Evolutionary conservation across 2,113 vertebrate genomes (phyloP).

Genomic region (Monopterus albus): DNA sequence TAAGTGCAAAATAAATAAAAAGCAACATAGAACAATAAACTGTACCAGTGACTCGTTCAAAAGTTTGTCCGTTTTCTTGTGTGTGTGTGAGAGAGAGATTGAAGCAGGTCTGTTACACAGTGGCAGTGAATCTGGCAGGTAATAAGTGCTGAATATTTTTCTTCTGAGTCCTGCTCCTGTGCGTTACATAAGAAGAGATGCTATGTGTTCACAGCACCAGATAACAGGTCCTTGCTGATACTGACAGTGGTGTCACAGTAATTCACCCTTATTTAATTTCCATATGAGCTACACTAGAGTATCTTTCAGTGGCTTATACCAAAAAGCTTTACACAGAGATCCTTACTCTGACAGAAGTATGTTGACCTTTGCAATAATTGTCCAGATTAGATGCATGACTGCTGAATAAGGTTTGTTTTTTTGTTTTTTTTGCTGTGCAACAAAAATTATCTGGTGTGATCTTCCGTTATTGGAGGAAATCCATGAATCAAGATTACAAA

Average conservation of each 20-base stretch:
- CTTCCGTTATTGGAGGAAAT: too few species aligned
- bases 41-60: background rate
- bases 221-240: conserved; percentile 24
- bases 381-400: too few species aligned
- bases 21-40: background rate
- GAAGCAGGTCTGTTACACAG: background rate
- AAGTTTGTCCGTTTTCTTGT: background rate
- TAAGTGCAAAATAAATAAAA: background rate
- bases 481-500: too few species aligned
- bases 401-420: too few species aligned
- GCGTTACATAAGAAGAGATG: conserved; percentile 50
- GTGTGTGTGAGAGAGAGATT: background rate
- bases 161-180: conserved; percentile 35
- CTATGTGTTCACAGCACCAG: conserved; percentile 32
- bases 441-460: too few species aligned
- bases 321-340: background rate
- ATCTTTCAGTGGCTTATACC: background rate
- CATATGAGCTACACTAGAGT: background rate
- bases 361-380: too few species aligned
- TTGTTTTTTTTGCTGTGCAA: too few species aligned
- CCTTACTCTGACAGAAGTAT: too few species aligned
- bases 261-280: conserved; percentile 11
- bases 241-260: conserved; percentile 5
- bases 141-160: conserved; percentile 43
- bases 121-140: conserved; percentile 24